Evolutionary conservation across 1,140 invertebrate genomes (phyloP), one percentile per base, ranked within the genome.

Genomic region (Drosophila lacertosa): DNA sequence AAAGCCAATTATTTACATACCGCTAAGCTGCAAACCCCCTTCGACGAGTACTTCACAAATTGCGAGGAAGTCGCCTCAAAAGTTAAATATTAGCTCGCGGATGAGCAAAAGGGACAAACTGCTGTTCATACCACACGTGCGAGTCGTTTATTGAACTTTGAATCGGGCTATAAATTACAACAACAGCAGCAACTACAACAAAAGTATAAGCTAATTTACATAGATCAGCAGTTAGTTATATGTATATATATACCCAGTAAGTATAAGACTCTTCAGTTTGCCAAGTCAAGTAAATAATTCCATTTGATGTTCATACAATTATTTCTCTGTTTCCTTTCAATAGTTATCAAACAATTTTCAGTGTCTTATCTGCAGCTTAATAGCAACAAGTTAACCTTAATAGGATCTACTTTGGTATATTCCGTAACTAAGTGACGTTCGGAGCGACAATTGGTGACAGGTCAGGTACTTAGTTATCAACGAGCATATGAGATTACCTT

Each of bases 401-500:
- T n/a, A n/a, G n/a, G n/a, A n/a, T n/a, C n/a, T n/a, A n/a, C n/a
- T n/a, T n/a, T n/a, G n/a, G n/a, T n/a, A n/a, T n/a, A n/a, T n/a
- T n/a, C n/a, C n/a, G n/a, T n/a, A n/a, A n/a, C n/a, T n/a, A n/a
- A n/a, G n/a, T n/a, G n/a, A n/a, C n/a, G n/a, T n/a, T n/a, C n/a
- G n/a, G n/a, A n/a, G n/a, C n/a, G n/a, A n/a, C n/a, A n/a, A n/a
- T n/a, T n/a, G 20, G 11, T 54, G 50, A 53, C 51, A 37, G 51
- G 51, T 39, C 51, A 54, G 51, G 20, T 37, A 18, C 6, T 2
- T 13, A 33, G 20, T 39, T 54, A 54, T 54, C 51, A 54, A 24
- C 39, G 51, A n/a, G 51, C 20, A 15, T n/a, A n/a, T 54, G 51
- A 33, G 20, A 54, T 39, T 39, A 54, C 20, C 51, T 54, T 54